Percentiles rank a stretch among this genome's conserved stretches.
Conservation (phyloP, 2,113 vertebrate genomes). For the Potamarius usumacintae region DNA sequence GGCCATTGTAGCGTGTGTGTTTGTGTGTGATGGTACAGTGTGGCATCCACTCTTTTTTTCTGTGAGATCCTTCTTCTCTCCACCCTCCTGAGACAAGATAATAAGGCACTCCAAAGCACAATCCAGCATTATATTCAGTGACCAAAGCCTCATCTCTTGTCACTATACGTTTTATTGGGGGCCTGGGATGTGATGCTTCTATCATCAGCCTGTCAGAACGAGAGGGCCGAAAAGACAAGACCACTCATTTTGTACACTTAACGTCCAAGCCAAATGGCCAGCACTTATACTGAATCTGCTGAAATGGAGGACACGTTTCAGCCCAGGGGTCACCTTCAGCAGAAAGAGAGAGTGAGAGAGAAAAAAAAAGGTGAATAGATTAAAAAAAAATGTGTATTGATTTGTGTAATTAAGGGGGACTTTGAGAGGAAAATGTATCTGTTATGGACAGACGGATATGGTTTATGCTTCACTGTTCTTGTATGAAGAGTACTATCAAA, state of each 20-base stretch:
- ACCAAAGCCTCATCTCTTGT: slow-evolving; percentile 99
- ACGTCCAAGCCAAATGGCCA: slow-evolving; percentile 96
- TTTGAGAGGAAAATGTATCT: slow-evolving; percentile 61
- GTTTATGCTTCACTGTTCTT: slow-evolving; percentile 42
- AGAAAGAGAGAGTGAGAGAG: slow-evolving; percentile 46
- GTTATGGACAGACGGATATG: slow-evolving; percentile 44
- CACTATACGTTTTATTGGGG: slow-evolving; percentile 98
- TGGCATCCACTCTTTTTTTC: slow-evolving; percentile 83
- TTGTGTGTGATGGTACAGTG: slow-evolving; percentile 88
- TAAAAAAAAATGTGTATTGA: slow-evolving; percentile 85
- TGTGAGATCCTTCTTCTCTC: slow-evolving; percentile 95
- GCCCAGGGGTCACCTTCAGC: slow-evolving; percentile 93
- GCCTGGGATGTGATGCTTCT: slow-evolving; percentile 96
- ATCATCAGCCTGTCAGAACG: slow-evolving; percentile 99
- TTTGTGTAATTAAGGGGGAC: slow-evolving; percentile 88
- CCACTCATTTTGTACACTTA: slow-evolving; percentile 99
- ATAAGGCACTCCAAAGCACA: slow-evolving; percentile 99
- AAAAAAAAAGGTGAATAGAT: slow-evolving; percentile 64
- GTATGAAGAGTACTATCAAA: slow-evolving; percentile 24
- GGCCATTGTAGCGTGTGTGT: slow-evolving; percentile 84
- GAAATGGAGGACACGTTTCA: slow-evolving; percentile 93
- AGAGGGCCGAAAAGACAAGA: slow-evolving; percentile 90
- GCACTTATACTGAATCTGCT: slow-evolving; percentile 87
- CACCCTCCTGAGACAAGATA: slow-evolving; percentile 99
- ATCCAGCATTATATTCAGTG: slow-evolving; percentile 99